Conservation (phyloP, 2,797 vertebrate species). For the Amblyopsis hoosieri region DNA sequence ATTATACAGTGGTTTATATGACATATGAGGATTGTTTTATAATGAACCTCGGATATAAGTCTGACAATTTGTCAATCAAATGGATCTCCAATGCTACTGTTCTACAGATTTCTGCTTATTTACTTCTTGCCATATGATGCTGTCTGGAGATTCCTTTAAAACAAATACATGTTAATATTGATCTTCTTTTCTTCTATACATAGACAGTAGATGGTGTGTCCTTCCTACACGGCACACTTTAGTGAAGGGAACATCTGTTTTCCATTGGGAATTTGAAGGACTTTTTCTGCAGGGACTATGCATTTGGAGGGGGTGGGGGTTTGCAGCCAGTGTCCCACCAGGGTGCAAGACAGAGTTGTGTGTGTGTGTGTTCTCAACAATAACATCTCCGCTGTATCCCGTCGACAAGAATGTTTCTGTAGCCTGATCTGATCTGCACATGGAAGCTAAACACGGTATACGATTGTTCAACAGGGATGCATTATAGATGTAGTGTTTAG, state of each 20-base stretch:
- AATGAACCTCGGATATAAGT: slow-evolving; percentile 2
- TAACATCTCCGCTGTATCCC: slow-evolving; percentile 44
- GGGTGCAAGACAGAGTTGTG: slow-evolving; percentile 29
- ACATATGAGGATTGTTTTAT: slow-evolving; percentile 23
- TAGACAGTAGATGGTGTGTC: neutral
- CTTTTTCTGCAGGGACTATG: slow-evolving; percentile 5
- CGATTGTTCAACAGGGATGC: slow-evolving; percentile 6
- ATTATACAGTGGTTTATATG: slow-evolving; percentile 19
- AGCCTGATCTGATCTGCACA: slow-evolving; percentile 26
- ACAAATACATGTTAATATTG: no score
- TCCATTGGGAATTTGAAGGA: slow-evolving; percentile 2
- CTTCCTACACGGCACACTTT: neutral
- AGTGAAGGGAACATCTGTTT: slow-evolving; percentile 36
- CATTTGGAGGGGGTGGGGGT: slow-evolving; percentile 21
- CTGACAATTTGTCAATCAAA: slow-evolving; percentile 3
- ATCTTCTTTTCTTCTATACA: slow-evolving; percentile 1
- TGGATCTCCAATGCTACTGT: slow-evolving; percentile 3
- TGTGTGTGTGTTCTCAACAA: slow-evolving; percentile 22
- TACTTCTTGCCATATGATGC: slow-evolving; percentile 3
- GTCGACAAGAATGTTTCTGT: slow-evolving; percentile 23
- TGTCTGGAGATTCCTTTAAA: neutral
- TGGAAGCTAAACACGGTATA: slow-evolving; percentile 18
- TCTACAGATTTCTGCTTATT: neutral
- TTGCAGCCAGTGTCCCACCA: slow-evolving; percentile 41
- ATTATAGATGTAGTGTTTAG: no score